Evolutionary conservation across 2,113 vertebrate genomes (phyloP), one percentile per base, ranked within the genome.

Genomic region (Galemys pyrenaicus): DNA sequence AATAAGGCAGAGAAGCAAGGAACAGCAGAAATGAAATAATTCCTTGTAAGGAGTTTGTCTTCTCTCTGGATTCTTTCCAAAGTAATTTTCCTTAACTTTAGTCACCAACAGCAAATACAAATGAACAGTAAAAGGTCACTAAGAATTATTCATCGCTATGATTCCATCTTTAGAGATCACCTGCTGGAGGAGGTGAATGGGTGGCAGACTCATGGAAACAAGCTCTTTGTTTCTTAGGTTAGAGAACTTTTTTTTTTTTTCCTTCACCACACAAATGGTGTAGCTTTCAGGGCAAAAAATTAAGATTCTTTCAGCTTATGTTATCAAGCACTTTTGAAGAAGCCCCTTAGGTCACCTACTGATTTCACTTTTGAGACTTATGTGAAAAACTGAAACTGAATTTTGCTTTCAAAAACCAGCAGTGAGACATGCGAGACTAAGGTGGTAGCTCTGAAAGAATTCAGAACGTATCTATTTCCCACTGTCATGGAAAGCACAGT

Each of bases 221-320:
- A 96, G 96, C 92, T 93, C 64, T n/a, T 17, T 77, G 79, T 92
- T 97, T 97, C 96, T 94, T 91, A 96, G 2, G 28, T 90, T 85
- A 90, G 97, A 88, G 79, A 96, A 95, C 5, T 67, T 5, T 56
- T 70, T 81, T 92, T 11, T 39, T 12, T 7, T 60, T 95, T 94
- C 41, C 13, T 20, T 68, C n/a, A 49, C 41, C 65, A 68, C 51
- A 71, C 26, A 60, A 73, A 90, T 0, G 0, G 54, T 22, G 2
- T 17, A 92, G 64, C 30, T 95, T 19, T 77, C 28, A n/a, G 26
- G 44, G 20, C 19, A 56, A 73, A 87, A 35, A 3, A 62, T 39
- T 15, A 58, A 32, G 39, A 12, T 37, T 37, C 30, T 17, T 51
- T 92, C 83, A 75, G 17, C 9, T 39, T 46, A 24, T 35, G 20